Conservation (phyloP, 2,888 invertebrate genomes). For the Apamea crenata region DNA sequence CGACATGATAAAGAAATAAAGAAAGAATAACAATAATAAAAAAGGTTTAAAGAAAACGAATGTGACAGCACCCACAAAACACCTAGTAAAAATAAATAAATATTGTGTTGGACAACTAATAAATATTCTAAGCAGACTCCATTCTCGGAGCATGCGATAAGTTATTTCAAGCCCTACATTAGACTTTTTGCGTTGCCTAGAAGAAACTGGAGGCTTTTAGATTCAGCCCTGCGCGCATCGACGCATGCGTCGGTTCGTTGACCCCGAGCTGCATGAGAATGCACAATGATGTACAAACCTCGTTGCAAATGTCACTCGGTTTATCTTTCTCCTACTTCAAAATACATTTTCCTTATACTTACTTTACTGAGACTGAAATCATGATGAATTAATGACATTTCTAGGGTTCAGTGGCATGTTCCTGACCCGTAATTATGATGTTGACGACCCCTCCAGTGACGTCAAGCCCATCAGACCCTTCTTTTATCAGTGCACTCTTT, state of each 20-base stretch:
- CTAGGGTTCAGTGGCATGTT: constrained; percentile 2
- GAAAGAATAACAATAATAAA: not conserved
- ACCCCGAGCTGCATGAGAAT: constrained; percentile 77
- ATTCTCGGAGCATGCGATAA: constrained; percentile 28
- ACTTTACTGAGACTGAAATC: not conserved
- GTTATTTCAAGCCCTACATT: constrained; percentile 47
- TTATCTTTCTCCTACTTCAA: constrained; percentile 66
- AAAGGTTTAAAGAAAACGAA: not conserved
- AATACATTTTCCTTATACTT: constrained; percentile 35
- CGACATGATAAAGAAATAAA: not conserved
- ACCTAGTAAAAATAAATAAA: constrained; percentile 19
- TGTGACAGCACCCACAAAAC: not conserved
- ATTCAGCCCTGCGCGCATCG: constrained; percentile 55
- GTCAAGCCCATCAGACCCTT: constrained; percentile 19
- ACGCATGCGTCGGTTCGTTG: constrained; percentile 60
- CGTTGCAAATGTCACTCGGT: constrained; percentile 74
- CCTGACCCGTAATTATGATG: not conserved
- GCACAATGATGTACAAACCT: constrained; percentile 81
- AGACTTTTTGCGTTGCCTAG: constrained; percentile 49
- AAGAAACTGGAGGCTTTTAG: constrained; percentile 54
- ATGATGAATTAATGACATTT: not conserved
- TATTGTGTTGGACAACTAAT: constrained; percentile 27
- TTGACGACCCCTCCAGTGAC: constrained; percentile 24
- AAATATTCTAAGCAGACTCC: constrained; percentile 54
- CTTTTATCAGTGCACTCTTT: constrained; percentile 20